Conservation (phyloP, 2,888 invertebrate genomes). For the Ochropleura plecta region DNA sequence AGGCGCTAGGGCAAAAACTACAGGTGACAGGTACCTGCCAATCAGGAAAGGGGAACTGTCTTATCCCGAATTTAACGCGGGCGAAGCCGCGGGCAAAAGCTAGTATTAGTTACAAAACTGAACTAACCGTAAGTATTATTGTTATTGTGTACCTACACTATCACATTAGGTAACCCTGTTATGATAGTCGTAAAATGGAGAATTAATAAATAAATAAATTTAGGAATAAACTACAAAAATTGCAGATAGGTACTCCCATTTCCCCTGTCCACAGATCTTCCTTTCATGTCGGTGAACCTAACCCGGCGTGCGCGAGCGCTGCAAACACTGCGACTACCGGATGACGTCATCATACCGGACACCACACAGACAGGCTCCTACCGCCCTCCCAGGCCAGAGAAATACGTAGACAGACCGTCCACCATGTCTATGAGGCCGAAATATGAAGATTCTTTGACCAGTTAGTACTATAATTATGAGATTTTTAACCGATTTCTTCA, state of each 20-base stretch:
- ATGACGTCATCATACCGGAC: conserved; percentile 84
- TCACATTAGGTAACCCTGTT: too few relatives aligned
- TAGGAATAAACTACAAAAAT: background rate
- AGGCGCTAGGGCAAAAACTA: too few relatives aligned
- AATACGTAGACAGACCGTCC: conserved; percentile 79
- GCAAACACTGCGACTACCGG: conserved; percentile 84
- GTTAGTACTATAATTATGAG: conserved; percentile 68
- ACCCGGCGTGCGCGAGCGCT: conserved; percentile 84
- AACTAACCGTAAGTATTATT: too few relatives aligned
- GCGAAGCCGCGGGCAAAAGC: too few relatives aligned
- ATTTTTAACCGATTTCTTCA: too few relatives aligned
- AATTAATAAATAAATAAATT: too few relatives aligned
- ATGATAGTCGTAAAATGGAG: too few relatives aligned
- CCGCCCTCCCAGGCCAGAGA: conserved; percentile 79
- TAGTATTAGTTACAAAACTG: too few relatives aligned
- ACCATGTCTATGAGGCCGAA: conserved; percentile 82
- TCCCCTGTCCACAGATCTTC: conserved; percentile 76
- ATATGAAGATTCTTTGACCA: conserved; percentile 77
- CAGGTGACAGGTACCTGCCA: too few relatives aligned
- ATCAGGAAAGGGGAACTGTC: too few relatives aligned
- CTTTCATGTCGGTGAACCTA: conserved; percentile 87
- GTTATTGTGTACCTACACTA: too few relatives aligned
- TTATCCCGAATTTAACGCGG: too few relatives aligned
- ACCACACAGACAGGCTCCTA: conserved; percentile 82
- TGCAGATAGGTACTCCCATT: background rate